A percentile compares a stretch with the other conserved stretches of the same genome.
Evolutionary conservation across 2,888 invertebrate genomes (phyloP).

Genomic region (Nebria brevicollis): DNA sequence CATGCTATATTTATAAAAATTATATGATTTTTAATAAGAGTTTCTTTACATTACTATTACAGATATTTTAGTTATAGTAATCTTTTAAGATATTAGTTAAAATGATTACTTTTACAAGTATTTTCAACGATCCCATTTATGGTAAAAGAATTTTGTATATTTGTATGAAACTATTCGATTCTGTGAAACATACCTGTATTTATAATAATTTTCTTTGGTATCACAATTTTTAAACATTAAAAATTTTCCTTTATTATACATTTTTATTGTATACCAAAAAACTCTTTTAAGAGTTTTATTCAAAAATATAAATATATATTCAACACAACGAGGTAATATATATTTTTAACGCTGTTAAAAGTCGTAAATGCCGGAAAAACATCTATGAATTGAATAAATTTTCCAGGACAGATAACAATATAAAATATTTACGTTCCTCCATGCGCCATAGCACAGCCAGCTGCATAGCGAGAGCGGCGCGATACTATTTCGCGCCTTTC

Average conservation of each 20-base stretch:
- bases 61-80: no score
- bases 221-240: neutral
- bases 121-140: no score
- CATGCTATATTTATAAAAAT: no score
- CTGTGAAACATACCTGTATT: neutral
- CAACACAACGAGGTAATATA: constrained; percentile 29
- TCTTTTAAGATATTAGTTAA: no score
- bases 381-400: constrained; percentile 44
- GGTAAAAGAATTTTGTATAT: no score
- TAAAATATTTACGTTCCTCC: constrained; percentile 37
- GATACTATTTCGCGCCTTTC: neutral
- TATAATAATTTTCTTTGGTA: neutral
- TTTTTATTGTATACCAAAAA: neutral
- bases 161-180: no score
- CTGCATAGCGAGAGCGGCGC: neutral
- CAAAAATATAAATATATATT: constrained; percentile 1
- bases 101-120: no score
- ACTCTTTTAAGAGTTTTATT: constrained; percentile 1
- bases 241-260: neutral
- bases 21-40: no score
- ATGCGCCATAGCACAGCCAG: neutral
- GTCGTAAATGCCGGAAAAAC: constrained; percentile 39
- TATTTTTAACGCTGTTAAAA: constrained; percentile 39
- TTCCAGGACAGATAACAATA: constrained; percentile 41
- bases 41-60: no score